Percentiles rank a stretch among this genome's conserved stretches.
These are phyloP conservation scores for Zophobas morio DNA, from an alignment of 1,140 invertebrate genomes.

Conservation along the genomic window DNA sequence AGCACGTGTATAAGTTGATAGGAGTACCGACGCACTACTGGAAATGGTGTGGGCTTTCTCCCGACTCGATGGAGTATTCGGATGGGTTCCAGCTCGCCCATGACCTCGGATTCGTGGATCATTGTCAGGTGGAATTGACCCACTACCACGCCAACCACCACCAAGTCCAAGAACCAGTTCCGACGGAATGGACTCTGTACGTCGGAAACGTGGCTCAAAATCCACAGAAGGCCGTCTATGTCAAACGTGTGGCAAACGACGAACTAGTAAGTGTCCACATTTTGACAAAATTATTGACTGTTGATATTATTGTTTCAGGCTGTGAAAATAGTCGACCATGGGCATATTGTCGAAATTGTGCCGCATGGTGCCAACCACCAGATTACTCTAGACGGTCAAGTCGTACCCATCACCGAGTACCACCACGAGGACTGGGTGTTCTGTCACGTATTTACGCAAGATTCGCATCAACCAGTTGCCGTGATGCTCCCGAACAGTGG, in stretches of 20 bases:
- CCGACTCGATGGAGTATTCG: slow-evolving; percentile 42
- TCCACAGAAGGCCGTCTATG: slow-evolving; percentile 49
- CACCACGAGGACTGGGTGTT: slow-evolving; percentile 46
- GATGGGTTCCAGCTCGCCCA: slow-evolving; percentile 39
- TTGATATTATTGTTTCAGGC: slow-evolving; percentile 35
- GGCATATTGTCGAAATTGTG: slow-evolving; percentile 49
- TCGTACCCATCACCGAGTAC: slow-evolving; percentile 12
- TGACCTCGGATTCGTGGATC: slow-evolving; percentile 35
- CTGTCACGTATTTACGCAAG: slow-evolving; percentile 26
- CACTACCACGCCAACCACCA: slow-evolving; percentile 5
- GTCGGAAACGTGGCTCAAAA: slow-evolving; percentile 48
- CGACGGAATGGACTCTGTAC: slow-evolving; percentile 54
- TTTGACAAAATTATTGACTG: not conserved
- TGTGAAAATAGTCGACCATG: slow-evolving; percentile 50
- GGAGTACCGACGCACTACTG: slow-evolving; percentile 42
- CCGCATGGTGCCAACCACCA: slow-evolving; percentile 50
- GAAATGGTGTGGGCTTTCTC: slow-evolving; percentile 20
- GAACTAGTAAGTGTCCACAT: slow-evolving; percentile 45
- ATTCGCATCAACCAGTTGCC: slow-evolving; percentile 20
- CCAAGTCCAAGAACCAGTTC: slow-evolving; percentile 8
- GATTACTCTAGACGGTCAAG: slow-evolving; percentile 51
- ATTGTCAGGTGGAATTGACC: slow-evolving; percentile 48
- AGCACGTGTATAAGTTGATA: slow-evolving; percentile 41
- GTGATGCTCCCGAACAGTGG: slow-evolving; percentile 46
- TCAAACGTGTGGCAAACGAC: slow-evolving; percentile 48